Conservation (phyloP, 1,140 invertebrate genomes). For the Drosophila lacertosa region DNA sequence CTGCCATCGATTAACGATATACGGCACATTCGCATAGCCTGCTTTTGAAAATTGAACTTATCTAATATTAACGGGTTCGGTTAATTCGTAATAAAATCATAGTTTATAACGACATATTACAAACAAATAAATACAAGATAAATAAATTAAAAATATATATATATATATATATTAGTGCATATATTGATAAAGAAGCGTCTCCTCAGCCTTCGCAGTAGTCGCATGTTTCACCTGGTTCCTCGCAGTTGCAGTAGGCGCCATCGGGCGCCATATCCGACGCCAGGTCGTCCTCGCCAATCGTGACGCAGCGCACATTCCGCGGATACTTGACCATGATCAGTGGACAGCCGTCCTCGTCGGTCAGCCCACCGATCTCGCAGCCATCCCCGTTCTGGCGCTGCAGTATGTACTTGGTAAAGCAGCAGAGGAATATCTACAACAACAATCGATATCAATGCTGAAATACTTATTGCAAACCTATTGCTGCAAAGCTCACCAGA, state of each 20-base stretch:
- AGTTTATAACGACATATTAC: not conserved
- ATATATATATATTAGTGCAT: conserved; percentile 6
- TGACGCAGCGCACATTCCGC: conserved; percentile 56
- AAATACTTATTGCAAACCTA: not conserved
- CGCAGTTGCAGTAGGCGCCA: conserved; percentile 53
- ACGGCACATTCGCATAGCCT: not conserved
- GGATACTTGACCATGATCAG: conserved; percentile 74
- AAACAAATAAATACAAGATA: conserved; percentile 23
- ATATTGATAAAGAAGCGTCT: no score
- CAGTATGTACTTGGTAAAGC: conserved; percentile 66
- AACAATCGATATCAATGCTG: not conserved
- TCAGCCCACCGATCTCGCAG: conserved; percentile 50
- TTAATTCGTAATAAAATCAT: not conserved
- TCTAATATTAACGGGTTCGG: no score
- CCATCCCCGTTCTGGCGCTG: conserved; percentile 50
- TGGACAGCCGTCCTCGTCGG: conserved; percentile 64
- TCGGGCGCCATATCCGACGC: conserved; percentile 62
- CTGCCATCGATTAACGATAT: no score
- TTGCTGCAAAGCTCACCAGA: conserved; percentile 46
- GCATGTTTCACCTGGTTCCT: conserved; percentile 34
- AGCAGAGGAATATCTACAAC: conserved; percentile 65
- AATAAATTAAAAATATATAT: conserved; percentile 31
- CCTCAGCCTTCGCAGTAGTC: conserved; percentile 22
- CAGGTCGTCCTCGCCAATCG: conserved; percentile 58
- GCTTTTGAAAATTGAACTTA: no score